Evolutionary conservation across 2,113 vertebrate genomes (phyloP), one percentile per base, ranked within the genome.

Genomic region (Amblyopsis rosae): DNA sequence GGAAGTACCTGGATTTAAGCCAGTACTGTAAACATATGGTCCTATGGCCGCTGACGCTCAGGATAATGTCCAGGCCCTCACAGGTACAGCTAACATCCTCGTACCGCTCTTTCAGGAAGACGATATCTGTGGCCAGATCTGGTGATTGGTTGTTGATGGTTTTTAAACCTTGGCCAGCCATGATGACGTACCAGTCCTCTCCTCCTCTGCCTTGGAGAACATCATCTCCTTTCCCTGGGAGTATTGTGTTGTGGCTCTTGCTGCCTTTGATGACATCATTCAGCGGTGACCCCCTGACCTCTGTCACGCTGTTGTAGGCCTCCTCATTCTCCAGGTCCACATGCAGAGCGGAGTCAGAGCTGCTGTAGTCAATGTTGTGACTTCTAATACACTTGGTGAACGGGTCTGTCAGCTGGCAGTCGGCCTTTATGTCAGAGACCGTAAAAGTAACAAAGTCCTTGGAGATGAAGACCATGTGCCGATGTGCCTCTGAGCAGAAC

Each of bases 101-200:
- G 51, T 84, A 82, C 13, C 26, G 0, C 51, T 68, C 80, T 67
- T 75, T 81, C 10, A 88, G 58, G 47, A 82, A 77, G 62, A 88
- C 66, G 4, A 59, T 2, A 15, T 89, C 87, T 48, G 69, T 6
- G 12, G 9, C 65, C 10, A 19, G 57, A 64, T 87, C 83, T 59
- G 83, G 80, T 5, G 87, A 84, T 16, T 53, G 48, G 41, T 89
- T 89, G 69, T 76, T 67, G 69, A 89, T 86, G 49, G 67, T 80
- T 73, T 67, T 89, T 1, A 64, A 2, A 53, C 87, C 85, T 35
- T 80, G 54, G 1, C 67, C 77, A 62, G 83, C 77, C 19, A 76
- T 76, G 48, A 89, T 67, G 10, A 86, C 0, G 53, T 84, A 86
- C 81, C 79, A 84, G 73, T 89, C 85, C 59, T 75, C 70, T 54